Evolutionary conservation across 1,140 invertebrate species (phyloP).

Genomic region (Bombus pyrosoma): DNA sequence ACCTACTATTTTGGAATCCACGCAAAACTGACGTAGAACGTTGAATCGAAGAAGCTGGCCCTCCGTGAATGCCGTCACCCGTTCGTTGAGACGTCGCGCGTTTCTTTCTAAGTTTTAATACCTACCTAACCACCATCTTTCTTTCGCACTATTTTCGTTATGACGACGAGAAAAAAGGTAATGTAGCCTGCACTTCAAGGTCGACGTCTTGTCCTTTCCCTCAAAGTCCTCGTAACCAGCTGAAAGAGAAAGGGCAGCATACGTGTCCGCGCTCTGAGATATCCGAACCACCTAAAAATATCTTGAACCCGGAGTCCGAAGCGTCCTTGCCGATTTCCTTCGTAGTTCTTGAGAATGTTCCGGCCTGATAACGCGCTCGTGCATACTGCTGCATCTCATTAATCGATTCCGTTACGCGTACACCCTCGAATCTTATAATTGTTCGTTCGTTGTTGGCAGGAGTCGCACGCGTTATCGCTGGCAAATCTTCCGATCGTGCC

Average conservation of each 20-base stretch:
- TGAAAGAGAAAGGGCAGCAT: constrained; percentile 32
- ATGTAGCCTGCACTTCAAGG: constrained; percentile 44
- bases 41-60: background rate
- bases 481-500: too few species aligned
- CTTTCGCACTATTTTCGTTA: constrained; percentile 35
- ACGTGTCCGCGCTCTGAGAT: background rate
- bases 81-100: background rate
- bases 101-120: background rate
- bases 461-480: background rate
- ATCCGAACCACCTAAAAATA: constrained; percentile 39
- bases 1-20: too few species aligned
- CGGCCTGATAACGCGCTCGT: constrained; percentile 37
- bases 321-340: constrained; percentile 32
- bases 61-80: background rate
- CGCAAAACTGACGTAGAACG: background rate
- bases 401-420: background rate
- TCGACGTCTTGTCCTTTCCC: constrained; percentile 44
- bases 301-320: constrained; percentile 33
- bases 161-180: background rate
- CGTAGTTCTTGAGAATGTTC: constrained; percentile 25
- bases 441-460: too few species aligned
- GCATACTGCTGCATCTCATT: background rate
- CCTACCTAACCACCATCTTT: constrained; percentile 5
- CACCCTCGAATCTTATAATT: background rate
- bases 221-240: constrained; percentile 47